A percentile compares a stretch with the other conserved stretches of the same genome.
These are phyloP conservation scores for Parauchenoglanis ngamensis DNA, from an alignment of 2,797 vertebrate species.

Conservation along the genomic window DNA sequence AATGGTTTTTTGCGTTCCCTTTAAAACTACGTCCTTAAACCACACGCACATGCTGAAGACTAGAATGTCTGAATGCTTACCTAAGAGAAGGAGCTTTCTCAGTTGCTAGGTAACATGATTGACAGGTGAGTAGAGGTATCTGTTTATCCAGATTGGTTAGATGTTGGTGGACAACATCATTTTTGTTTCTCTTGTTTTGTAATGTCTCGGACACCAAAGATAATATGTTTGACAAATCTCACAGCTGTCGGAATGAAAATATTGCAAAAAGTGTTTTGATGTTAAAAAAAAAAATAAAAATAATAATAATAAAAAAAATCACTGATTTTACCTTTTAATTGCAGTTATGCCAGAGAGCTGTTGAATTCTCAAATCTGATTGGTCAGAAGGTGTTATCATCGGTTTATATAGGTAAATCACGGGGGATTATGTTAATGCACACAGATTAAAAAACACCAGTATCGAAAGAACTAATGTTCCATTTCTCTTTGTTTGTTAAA, in stretches of 20 bases:
- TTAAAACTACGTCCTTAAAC: not conserved
- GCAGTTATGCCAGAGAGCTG: not conserved
- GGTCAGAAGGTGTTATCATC: not conserved
- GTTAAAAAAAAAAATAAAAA: too few species aligned
- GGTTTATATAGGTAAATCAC: not conserved
- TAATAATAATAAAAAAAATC: not conserved
- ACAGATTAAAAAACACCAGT: not conserved
- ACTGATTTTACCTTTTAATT: not conserved
- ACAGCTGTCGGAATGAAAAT: not conserved
- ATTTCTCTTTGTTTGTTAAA: not conserved
- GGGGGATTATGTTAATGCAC: not conserved
- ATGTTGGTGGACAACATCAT: not conserved
- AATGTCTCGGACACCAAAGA: not conserved
- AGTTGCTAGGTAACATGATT: not conserved
- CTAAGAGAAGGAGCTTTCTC: not conserved
- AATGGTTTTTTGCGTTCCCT: not conserved
- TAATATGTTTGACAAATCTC: not conserved
- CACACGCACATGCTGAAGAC: not conserved
- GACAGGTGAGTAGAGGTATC: not conserved
- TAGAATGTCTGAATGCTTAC: not conserved
- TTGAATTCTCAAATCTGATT: not conserved
- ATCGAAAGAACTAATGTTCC: too few species aligned
- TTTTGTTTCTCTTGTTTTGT: not conserved
- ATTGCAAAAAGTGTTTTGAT: not conserved
- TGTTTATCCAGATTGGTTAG: not conserved